phyloP scores from a whole-genome alignment of 2,888 invertebrate genomes.

The Lepetodrilus schrolli region DNA sequence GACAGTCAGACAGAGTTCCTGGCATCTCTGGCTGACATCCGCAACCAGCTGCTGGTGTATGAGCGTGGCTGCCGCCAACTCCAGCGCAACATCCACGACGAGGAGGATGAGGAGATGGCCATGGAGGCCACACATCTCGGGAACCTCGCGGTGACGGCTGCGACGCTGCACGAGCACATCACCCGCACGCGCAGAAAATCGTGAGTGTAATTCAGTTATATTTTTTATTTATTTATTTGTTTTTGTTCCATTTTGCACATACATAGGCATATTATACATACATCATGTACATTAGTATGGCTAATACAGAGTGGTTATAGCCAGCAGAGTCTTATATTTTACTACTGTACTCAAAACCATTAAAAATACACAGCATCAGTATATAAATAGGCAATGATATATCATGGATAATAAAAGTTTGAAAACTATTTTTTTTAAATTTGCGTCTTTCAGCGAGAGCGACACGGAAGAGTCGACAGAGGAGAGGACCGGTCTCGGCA shows the following conservation, averaged over 20 bases:
- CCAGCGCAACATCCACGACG: constrained; percentile 39
- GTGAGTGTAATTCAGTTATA: not conserved
- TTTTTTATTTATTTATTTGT: no score
- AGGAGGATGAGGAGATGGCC: constrained; percentile 33
- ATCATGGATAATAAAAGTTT: no score
- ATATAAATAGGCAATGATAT: no score
- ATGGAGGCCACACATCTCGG: constrained; percentile 33
- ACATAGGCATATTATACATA: no score
- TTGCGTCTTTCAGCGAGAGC: not conserved
- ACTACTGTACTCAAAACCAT: no score
- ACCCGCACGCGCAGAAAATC: not conserved
- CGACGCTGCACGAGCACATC: constrained; percentile 38
- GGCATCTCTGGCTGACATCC: constrained; percentile 58
- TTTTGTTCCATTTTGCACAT: no score
- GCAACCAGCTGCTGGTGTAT: constrained; percentile 61
- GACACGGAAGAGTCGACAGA: not conserved
- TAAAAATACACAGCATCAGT: no score
- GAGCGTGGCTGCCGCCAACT: constrained; percentile 52
- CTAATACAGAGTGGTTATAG: no score
- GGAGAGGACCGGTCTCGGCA: not conserved
- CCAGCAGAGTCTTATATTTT: no score
- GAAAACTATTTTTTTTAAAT: no score
- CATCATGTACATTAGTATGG: no score
- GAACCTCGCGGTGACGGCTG: constrained; percentile 36
- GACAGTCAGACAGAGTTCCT: constrained; percentile 52